phyloP scores from a whole-genome alignment of 2,797 vertebrate genomes.

The Gallirallus australis region DNA sequence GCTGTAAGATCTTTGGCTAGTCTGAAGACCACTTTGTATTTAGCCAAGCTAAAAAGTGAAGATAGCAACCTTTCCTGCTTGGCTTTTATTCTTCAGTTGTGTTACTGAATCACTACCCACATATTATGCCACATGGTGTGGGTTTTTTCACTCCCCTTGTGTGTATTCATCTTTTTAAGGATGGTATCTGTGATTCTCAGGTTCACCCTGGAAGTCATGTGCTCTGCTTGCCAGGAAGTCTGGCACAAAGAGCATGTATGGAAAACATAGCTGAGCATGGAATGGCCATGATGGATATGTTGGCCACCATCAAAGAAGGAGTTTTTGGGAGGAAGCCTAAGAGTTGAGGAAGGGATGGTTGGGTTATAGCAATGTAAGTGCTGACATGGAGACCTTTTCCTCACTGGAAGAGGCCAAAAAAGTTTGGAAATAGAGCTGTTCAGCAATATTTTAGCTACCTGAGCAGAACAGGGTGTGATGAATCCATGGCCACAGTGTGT shows the following conservation, averaged over 20 bases:
- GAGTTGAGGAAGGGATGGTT: neutral
- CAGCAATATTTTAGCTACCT: neutral
- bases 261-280: neutral
- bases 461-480: neutral
- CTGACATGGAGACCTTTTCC: neutral
- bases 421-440: neutral
- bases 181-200: neutral
- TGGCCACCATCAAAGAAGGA: neutral
- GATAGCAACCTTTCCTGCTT: neutral
- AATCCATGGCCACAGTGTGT: neutral
- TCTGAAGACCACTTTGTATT: neutral
- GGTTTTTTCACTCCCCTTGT: accelerated
- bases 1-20: neutral
- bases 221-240: neutral
- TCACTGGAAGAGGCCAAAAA: neutral
- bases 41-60: neutral
- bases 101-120: neutral
- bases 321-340: neutral
- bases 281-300: neutral
- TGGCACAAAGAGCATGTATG: neutral
- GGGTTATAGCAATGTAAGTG: accelerated
- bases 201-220: neutral
- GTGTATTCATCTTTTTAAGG: neutral
- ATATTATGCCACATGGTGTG: neutral
- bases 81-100: neutral